Evolutionary conservation across 2,797 vertebrate species (phyloP), one percentile per base, ranked within the genome.

Genomic region (Sphenodon punctatus): DNA sequence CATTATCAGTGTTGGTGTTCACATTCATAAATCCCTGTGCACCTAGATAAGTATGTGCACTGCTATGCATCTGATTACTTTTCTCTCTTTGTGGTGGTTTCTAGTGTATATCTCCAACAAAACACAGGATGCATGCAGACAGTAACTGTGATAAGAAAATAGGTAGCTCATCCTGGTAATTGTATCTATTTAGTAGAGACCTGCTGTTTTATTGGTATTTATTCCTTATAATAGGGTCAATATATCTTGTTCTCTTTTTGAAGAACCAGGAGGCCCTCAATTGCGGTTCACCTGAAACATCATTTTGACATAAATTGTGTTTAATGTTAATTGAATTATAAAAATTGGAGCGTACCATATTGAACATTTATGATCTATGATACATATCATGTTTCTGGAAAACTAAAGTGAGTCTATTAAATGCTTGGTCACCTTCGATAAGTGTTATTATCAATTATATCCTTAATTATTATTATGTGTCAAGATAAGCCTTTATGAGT

Each of bases 401-500:
- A 90, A 82, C 80, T 75, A 82, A 77, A 78, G 39, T 53, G 10
- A 66, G 59, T 38, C 43, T 84, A 87, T 93, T 86, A 92, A 91
- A 90, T 90, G 68, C 46, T 90, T 91, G 82, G 39, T 80, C 82
- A 92, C 58, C 63, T 82, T 92, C 75, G 75, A 60, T 87, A 91
- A 88, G 42, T 80, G 25, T 71, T 42, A 51, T 80, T 92, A 89
- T 89, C 85, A 89, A 68, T 93, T 90, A 82, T 64, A 79, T 38
- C 23, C 84, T 90, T 93, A 92, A 91, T 90, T 91, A 90, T 86
- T 91, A 56, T 76, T 87, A 71, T 79, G 76, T 88, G 80, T 90
- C 69, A 83, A 73, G 32, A 58, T 65, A 65, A 20, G 3, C 38
- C n/a, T 86, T 77, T 93, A 71, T 90, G 41, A 90, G 46, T 77